Evolutionary conservation across 2,113 vertebrate species (phyloP), one percentile per base, ranked within the genome.

Genomic region (Zingel zingel): DNA sequence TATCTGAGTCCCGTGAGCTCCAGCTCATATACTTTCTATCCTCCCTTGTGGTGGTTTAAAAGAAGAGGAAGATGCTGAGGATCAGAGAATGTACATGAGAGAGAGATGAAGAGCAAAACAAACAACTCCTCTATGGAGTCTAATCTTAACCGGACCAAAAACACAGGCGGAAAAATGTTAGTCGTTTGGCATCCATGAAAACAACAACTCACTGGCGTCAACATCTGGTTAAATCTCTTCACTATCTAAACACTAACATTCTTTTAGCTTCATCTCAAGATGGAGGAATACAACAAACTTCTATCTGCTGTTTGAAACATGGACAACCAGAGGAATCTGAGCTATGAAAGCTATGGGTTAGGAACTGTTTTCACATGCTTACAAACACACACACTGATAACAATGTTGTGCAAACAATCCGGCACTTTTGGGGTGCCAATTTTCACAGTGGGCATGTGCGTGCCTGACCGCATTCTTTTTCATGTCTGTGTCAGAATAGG

Each of bases 401-500:
- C 88, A 83, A 72, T 78, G 82, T 74, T 64, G 57, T 1, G 61
- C 81, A 85, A 91, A 89, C 86, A 84, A 65, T 80, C 81, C 13
- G 0, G 54, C 51, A 50, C 43, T 79, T 77, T 45, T 65, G 39
- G 63, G 81, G 19, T 81, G 59, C 66, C 82, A 88, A 58, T 88
- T 88, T 85, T 84, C 66, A 16, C 67, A 69, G 57, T 21, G 57
- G 90, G 82, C 86, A 77, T 87, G 86, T 93, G 74, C 12, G 0
- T 68, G 79, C 88, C 74, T 85, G 88, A 82, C 75, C 23, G 27
- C 86, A 88, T 94, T 89, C 90, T 85, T 88, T 54, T 71, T 86
- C 62, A n/a, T 78, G 81, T 88, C 83, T 78, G 77, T 88, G 78
- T 82, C 86, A 36, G 81, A 83, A 76, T 88, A 76, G 86, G 86